phyloP scores from a whole-genome alignment of 2,888 invertebrate species.

The Margaritifera margaritifera region DNA sequence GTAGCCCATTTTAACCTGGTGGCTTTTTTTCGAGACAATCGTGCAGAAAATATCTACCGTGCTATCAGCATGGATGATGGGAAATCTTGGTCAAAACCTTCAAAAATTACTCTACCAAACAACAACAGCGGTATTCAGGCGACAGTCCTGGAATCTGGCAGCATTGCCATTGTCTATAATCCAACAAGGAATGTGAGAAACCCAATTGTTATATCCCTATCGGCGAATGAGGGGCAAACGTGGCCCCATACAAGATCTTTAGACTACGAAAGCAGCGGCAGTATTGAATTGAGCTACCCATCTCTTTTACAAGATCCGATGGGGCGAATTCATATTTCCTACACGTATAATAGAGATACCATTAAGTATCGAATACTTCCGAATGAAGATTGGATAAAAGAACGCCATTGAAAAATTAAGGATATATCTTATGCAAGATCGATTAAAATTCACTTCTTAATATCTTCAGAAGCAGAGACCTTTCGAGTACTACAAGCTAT shows the following conservation, averaged over 20 bases:
- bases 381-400: slow-evolving; percentile 28
- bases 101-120: slow-evolving; percentile 29
- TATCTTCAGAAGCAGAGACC: too few species aligned
- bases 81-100: slow-evolving; percentile 25
- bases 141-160: slow-evolving; percentile 19
- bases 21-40: slow-evolving; percentile 26
- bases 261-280: slow-evolving; percentile 3
- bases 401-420: too few species aligned
- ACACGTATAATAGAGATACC: slow-evolving; percentile 35
- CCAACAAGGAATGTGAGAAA: slow-evolving; percentile 23
- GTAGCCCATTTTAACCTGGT: slow-evolving; percentile 21
- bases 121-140: slow-evolving; percentile 35
- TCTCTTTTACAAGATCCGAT: slow-evolving; percentile 21
- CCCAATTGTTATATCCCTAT: slow-evolving; percentile 10
- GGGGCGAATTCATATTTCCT: slow-evolving; percentile 30
- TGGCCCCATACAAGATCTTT: slow-evolving; percentile 25
- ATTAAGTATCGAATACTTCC: slow-evolving; percentile 34
- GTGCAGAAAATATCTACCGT: slow-evolving; percentile 20
- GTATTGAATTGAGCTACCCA: slow-evolving; percentile 32
- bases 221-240: slow-evolving; percentile 15
- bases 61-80: slow-evolving; percentile 29
- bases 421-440: too few species aligned
- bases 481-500: too few species aligned
- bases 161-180: slow-evolving; percentile 27
- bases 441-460: too few species aligned